Percentiles rank a stretch among this genome's conserved stretches.
These are phyloP conservation scores for Oscheius myriophilus DNA, from an alignment of 2,888 invertebrate genomes.

Conservation along the genomic window DNA sequence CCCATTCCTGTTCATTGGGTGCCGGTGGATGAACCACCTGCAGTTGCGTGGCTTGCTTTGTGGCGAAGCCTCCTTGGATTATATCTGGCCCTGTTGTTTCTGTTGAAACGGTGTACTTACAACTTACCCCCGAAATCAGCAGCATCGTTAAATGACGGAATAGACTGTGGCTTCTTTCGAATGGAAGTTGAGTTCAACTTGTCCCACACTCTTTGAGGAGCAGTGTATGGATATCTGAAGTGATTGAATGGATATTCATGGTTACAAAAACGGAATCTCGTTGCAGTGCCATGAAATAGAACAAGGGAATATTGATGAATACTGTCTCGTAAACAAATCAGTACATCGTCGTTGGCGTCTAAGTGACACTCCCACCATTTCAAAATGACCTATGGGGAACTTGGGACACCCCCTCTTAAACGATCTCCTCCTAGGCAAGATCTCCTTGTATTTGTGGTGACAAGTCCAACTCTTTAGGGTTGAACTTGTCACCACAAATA, in stretches of 20 bases:
- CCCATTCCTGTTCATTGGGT: conserved; percentile 68
- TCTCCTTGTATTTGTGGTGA: too few relatives aligned
- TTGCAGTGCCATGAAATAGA: too few relatives aligned
- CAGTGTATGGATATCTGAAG: conserved; percentile 49
- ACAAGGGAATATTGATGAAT: too few relatives aligned
- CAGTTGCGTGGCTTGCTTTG: conserved; percentile 8
- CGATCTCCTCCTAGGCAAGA: too few relatives aligned
- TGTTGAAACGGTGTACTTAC: neutral
- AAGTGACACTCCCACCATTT: too few relatives aligned
- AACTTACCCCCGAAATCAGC: conserved; percentile 14
- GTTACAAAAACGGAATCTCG: neutral
- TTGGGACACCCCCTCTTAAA: too few relatives aligned
- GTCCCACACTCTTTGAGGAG: conserved; percentile 51
- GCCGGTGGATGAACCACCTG: conserved; percentile 60
- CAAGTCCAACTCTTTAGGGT: too few relatives aligned
- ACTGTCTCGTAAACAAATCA: too few relatives aligned
- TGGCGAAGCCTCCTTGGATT: conserved; percentile 26
- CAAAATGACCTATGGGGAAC: too few relatives aligned
- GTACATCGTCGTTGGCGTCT: too few relatives aligned
- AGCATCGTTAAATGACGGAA: neutral
- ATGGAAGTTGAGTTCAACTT: conserved; percentile 19
- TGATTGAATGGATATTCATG: neutral
- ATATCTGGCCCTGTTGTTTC: conserved; percentile 18
- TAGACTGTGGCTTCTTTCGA: conserved; percentile 11
- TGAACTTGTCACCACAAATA: too few relatives aligned